phyloP scores from a whole-genome alignment of 2,113 vertebrate genomes.

The Carassius auratus region DNA sequence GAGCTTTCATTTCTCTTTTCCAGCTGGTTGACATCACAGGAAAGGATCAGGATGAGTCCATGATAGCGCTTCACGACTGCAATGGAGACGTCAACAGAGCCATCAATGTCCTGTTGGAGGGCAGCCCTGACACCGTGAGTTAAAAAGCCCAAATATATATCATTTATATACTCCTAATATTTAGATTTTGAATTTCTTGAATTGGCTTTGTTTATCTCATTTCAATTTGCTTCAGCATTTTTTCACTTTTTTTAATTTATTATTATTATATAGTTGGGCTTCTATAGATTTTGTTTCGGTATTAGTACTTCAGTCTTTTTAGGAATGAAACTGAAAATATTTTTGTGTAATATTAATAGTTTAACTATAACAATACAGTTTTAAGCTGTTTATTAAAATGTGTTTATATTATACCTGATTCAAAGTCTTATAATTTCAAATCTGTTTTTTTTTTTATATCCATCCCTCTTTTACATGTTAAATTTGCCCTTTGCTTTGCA shows the following conservation, averaged over 20 bases:
- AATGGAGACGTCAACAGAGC: conserved; percentile 98
- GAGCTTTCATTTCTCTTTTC: not conserved
- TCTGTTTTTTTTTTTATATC: not conserved
- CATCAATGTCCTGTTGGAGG: conserved; percentile 97
- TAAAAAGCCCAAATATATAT: not conserved
- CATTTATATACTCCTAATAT: too few relatives aligned
- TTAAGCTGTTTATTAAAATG: not conserved
- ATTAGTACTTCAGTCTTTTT: too few relatives aligned
- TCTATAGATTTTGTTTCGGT: too few relatives aligned
- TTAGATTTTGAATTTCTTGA: too few relatives aligned
- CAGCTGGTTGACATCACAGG: conserved; percentile 98
- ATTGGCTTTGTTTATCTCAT: too few relatives aligned
- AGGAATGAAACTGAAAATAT: too few relatives aligned
- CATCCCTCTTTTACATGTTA: not conserved
- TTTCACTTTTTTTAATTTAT: too few relatives aligned
- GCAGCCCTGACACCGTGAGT: conserved; percentile 94
- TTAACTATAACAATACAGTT: too few relatives aligned
- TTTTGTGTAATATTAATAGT: too few relatives aligned
- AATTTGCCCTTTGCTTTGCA: conserved; percentile 58
- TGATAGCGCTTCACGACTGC: conserved; percentile 98
- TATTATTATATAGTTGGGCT: too few relatives aligned
- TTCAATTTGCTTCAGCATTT: too few relatives aligned
- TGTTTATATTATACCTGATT: not conserved
- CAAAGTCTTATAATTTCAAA: not conserved
- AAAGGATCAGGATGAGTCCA: conserved; percentile 98